phyloP scores from a whole-genome alignment of 2,113 vertebrate genomes.

The Mirounga angustirostris region DNA sequence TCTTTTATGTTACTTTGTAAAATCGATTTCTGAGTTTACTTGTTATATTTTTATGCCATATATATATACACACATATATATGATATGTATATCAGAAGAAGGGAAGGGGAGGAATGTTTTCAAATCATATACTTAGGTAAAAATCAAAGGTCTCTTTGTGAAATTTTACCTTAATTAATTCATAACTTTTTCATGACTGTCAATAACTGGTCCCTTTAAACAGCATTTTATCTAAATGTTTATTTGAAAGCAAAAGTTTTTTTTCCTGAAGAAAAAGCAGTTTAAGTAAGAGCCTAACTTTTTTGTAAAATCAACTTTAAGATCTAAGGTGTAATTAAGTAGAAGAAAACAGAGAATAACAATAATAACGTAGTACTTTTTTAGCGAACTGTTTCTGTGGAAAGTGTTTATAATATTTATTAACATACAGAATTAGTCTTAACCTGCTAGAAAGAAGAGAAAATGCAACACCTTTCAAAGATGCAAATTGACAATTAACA shows the following conservation, averaged over 20 bases:
- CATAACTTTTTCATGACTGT: background rate
- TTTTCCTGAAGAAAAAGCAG: background rate
- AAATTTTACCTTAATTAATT: background rate
- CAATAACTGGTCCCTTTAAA: background rate
- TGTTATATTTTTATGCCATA: background rate
- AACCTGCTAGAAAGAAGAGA: conserved; percentile 88
- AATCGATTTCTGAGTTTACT: background rate
- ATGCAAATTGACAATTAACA: conserved; percentile 92
- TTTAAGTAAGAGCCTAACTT: conserved; percentile 10
- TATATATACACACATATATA: no score
- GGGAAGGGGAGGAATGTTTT: background rate
- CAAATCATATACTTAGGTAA: background rate
- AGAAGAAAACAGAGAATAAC: conserved; percentile 67
- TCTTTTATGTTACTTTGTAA: conserved; percentile 20
- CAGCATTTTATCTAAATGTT: conserved; percentile 60
- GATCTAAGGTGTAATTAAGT: conserved; percentile 73
- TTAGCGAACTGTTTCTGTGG: conserved; percentile 76
- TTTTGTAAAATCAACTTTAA: conserved; percentile 70
- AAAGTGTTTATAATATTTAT: conserved; percentile 81
- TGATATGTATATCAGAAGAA: background rate
- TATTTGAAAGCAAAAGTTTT: background rate
- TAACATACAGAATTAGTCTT: conserved; percentile 88
- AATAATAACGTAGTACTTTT: conserved; percentile 70
- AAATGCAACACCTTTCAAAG: conserved; percentile 90
- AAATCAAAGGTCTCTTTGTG: background rate